These are phyloP conservation scores for Pseudochirops cupreus DNA, from an alignment of 2,797 vertebrate species.

Conservation along the genomic window DNA sequence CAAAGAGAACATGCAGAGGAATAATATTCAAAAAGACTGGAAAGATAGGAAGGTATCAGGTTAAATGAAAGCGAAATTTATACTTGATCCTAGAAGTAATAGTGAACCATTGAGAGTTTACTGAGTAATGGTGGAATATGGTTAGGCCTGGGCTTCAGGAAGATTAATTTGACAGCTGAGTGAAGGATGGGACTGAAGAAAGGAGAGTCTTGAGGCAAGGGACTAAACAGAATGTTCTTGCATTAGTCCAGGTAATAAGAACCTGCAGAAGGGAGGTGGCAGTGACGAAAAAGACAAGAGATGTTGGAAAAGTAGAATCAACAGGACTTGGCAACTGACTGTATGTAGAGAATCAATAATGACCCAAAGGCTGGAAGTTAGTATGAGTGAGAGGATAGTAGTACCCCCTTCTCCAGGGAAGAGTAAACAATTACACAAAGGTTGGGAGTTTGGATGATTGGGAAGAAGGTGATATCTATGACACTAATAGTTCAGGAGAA, in stretches of 20 bases:
- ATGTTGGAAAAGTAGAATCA: background rate
- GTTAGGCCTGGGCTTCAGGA: background rate
- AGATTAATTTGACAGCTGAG: background rate
- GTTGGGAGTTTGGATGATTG: background rate
- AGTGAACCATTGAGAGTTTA: background rate
- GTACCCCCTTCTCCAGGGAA: background rate
- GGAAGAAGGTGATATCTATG: background rate
- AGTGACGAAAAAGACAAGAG: background rate
- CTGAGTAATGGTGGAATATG: background rate
- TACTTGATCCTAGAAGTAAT: background rate
- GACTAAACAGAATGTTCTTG: background rate
- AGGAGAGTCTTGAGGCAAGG: background rate
- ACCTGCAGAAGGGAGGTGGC: background rate
- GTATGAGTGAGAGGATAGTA: background rate
- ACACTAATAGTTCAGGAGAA: background rate
- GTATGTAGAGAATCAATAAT: background rate
- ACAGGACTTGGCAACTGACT: background rate
- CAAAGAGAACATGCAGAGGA: background rate
- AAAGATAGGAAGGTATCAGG: background rate
- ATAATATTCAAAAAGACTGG: background rate
- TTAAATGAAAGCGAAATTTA: background rate
- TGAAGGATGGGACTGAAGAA: background rate
- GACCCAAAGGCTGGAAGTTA: background rate
- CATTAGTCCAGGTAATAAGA: background rate
- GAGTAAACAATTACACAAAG: background rate